phyloP scores from a whole-genome alignment of 64 coral and sea anemone species.

The Porites australiensis region DNA sequence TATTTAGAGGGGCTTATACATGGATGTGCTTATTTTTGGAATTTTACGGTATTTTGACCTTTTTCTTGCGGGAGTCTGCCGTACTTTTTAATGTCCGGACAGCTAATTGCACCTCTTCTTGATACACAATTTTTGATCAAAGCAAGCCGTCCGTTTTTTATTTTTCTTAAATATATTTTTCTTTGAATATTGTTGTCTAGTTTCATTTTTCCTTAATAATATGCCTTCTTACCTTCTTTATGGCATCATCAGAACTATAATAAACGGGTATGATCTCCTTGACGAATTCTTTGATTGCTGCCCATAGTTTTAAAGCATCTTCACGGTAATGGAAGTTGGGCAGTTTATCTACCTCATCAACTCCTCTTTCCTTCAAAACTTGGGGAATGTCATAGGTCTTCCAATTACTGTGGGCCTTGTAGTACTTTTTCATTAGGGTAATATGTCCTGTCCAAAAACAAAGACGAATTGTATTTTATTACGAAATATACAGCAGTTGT shows the following conservation, averaged over 20 bases:
- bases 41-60: too few relatives aligned
- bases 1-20: too few relatives aligned
- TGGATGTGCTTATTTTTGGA: too few relatives aligned
- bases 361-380: slow-evolving; percentile 73
- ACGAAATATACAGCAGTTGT: too few relatives aligned
- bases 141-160: too few relatives aligned
- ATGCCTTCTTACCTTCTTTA: slow-evolving; percentile 40
- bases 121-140: too few relatives aligned
- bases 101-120: too few relatives aligned
- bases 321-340: slow-evolving; percentile 93
- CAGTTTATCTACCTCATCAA: slow-evolving; percentile 70
- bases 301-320: slow-evolving; percentile 77
- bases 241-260: slow-evolving; percentile 60
- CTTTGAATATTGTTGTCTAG: too few relatives aligned
- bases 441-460: slow-evolving; percentile 25
- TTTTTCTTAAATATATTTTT: too few relatives aligned
- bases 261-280: slow-evolving; percentile 47
- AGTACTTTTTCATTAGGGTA: slow-evolving; percentile 79
- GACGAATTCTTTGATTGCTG: slow-evolving; percentile 63
- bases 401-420: slow-evolving; percentile 66
- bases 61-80: too few relatives aligned
- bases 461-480: too few relatives aligned
- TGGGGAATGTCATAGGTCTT: slow-evolving; percentile 67
- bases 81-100: too few relatives aligned
- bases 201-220: not conserved